A percentile compares a stretch with the other conserved stretches of the same genome.
Evolutionary conservation across 2,113 vertebrate species (phyloP).

Genomic region (Otocyon megalotis): DNA sequence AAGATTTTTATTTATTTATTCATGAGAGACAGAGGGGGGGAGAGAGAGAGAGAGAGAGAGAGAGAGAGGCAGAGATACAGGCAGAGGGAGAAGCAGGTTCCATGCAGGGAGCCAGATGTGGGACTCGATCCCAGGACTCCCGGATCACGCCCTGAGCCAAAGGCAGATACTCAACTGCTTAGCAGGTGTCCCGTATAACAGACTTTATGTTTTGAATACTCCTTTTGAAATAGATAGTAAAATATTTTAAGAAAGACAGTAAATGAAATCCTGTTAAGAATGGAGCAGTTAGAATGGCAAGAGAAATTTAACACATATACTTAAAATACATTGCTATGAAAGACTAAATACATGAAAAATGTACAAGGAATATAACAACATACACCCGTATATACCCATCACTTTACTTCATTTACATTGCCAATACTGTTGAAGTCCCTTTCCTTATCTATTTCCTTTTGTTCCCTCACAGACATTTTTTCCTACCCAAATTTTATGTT

Average conservation of each 20-base stretch:
- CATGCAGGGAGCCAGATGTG: no score
- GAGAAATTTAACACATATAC: neutral
- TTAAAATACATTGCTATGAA: neutral
- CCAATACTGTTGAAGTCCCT: neutral
- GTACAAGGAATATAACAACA: neutral
- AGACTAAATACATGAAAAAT: neutral
- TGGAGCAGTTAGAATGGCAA: neutral
- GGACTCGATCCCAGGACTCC: no score
- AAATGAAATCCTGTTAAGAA: neutral
- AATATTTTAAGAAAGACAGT: neutral
- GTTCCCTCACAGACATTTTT: neutral
- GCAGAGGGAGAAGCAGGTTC: no score
- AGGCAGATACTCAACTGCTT: no score
- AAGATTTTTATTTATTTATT: no score
- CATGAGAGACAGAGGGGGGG: no score
- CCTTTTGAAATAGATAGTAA: neutral
- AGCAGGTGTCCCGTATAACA: neutral
- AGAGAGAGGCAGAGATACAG: no score
- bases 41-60: no score
- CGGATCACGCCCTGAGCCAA: no score
- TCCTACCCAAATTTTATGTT: neutral
- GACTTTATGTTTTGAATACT: neutral
- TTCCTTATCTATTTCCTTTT: neutral
- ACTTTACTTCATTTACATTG: neutral
- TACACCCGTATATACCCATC: fast-evolving